A percentile compares a stretch with the other conserved stretches of the same genome.
phyloP scores from a whole-genome alignment of 2,888 invertebrate genomes.

The Celastrina argiolus region DNA sequence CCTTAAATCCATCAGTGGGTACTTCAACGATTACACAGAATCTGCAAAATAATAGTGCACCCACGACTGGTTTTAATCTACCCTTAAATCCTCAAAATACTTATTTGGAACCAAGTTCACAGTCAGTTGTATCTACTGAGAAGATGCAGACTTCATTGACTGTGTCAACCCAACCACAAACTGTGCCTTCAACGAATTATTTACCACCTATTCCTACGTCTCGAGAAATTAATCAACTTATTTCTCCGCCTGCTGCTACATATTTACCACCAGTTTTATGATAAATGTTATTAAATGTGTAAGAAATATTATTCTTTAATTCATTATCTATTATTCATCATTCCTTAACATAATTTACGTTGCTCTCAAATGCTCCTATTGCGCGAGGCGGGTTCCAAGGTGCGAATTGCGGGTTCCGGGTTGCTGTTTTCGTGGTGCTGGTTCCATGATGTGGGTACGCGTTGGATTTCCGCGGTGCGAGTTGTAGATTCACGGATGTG shows the following conservation, averaged over 20 bases:
- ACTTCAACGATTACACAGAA: slow-evolving; percentile 17
- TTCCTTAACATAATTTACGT: too few relatives aligned
- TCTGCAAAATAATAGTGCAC: slow-evolving; percentile 14
- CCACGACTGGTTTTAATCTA: slow-evolving; percentile 29
- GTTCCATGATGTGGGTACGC: too few relatives aligned
- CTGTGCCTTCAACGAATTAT: slow-evolving; percentile 35
- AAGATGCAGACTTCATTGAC: slow-evolving; percentile 26
- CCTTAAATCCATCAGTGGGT: not conserved
- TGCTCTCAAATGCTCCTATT: too few relatives aligned
- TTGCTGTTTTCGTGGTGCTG: too few relatives aligned
- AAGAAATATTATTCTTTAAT: not conserved
- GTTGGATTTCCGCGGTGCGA: too few relatives aligned
- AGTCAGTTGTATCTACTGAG: slow-evolving; percentile 27
- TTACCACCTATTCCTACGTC: slow-evolving; percentile 43
- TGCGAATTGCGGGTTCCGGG: too few relatives aligned
- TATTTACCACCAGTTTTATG: slow-evolving; percentile 47
- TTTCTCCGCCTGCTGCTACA: slow-evolving; percentile 51
- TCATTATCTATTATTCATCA: too few relatives aligned
- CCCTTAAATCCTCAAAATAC: slow-evolving; percentile 29
- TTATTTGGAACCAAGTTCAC: slow-evolving; percentile 38
- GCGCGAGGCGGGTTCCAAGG: too few relatives aligned
- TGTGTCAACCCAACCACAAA: slow-evolving; percentile 24
- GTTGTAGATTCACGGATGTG: too few relatives aligned
- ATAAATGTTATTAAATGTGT: not conserved
- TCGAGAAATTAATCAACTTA: slow-evolving; percentile 30